Conservation (phyloP, 2,797 vertebrate species). For the Atherinosoma microstoma region DNA sequence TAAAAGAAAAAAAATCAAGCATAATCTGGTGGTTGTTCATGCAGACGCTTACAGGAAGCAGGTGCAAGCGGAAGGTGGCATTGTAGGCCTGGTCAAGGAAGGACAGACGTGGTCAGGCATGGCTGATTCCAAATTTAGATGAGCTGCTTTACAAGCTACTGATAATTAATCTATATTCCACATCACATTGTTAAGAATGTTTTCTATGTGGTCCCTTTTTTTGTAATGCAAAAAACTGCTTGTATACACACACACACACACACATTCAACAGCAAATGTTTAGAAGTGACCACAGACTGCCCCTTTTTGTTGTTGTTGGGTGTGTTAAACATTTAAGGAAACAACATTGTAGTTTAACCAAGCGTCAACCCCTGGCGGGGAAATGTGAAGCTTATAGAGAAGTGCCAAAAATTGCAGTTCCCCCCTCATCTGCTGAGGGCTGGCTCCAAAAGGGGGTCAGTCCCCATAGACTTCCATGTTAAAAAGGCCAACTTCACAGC, state of each 20-base stretch:
- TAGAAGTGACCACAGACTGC: background rate
- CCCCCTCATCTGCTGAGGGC: no score
- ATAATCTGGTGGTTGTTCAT: slow-evolving; percentile 42
- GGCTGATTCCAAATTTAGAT: slow-evolving; percentile 62
- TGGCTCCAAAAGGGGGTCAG: no score
- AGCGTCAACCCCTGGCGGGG: no score
- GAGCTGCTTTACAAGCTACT: slow-evolving; percentile 56
- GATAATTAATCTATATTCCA: slow-evolving; percentile 68
- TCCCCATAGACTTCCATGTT: no score
- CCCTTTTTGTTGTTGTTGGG: no score
- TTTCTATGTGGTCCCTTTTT: slow-evolving; percentile 48
- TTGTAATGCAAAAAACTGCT: background rate
- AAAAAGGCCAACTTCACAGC: no score
- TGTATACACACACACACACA: no score
- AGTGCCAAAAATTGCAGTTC: no score
- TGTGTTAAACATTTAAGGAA: no score
- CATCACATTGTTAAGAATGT: slow-evolving; percentile 54
- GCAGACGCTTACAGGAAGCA: slow-evolving; percentile 52
- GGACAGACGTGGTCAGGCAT: slow-evolving; percentile 69
- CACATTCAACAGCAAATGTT: background rate
- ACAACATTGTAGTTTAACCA: no score
- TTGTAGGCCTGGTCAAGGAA: slow-evolving; percentile 44
- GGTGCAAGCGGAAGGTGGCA: slow-evolving; percentile 49
- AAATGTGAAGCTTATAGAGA: no score
- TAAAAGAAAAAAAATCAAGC: slow-evolving; percentile 43